Evolutionary conservation across 2,113 vertebrate species (phyloP).

Genomic region (Clupea harengus): DNA sequence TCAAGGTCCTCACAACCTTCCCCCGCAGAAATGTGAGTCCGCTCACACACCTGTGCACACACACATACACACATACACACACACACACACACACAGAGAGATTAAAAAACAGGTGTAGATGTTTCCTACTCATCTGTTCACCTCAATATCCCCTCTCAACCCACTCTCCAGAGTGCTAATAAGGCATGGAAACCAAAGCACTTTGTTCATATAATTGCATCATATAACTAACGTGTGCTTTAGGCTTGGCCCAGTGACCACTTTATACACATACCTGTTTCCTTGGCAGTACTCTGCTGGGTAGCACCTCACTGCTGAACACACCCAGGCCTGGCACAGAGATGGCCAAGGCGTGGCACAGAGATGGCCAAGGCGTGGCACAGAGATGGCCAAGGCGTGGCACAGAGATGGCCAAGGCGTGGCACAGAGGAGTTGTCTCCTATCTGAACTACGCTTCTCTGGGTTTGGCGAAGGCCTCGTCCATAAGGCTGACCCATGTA

Average conservation of each 20-base stretch:
- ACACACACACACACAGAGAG: not conserved
- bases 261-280: not conserved
- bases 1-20: constrained; percentile 98
- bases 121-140: not conserved
- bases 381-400: too few species aligned
- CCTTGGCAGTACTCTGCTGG: not conserved
- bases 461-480: not conserved
- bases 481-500: not conserved
- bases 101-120: not conserved
- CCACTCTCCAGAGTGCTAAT: too few species aligned
- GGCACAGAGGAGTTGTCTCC: too few species aligned
- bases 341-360: too few species aligned
- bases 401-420: too few species aligned
- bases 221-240: too few species aligned
- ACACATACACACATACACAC: not conserved
- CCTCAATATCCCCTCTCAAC: too few species aligned
- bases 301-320: constrained; percentile 1
- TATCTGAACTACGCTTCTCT: too few species aligned
- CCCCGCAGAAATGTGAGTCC: constrained; percentile 93
- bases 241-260: not conserved
- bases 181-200: too few species aligned
- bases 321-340: constrained; percentile 16
- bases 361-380: too few species aligned
- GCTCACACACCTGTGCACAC: not conserved
- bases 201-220: too few species aligned